Base-by-base conservation (phyloP, 2,888 invertebrate species). In the Dichetophora obliterata region DNA sequence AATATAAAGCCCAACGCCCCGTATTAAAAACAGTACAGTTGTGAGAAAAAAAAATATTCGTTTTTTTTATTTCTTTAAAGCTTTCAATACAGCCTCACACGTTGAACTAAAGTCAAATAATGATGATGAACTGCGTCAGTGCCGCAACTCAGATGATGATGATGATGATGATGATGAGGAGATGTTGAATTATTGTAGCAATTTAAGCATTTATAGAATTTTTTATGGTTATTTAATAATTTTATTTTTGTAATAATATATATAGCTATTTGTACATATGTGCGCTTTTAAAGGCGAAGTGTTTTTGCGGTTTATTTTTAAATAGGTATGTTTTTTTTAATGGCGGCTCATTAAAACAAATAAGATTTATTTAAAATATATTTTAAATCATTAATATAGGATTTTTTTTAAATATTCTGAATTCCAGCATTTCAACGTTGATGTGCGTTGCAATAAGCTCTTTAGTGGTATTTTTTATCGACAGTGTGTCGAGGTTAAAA, bases 121-220 rank as follows among this genome's bases (percentile, higher is more conserved):
- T 59, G 27, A 59, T 16, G 24, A 59, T 59, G 59, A 59, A 59
- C 59, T 59, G 24, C 14, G 59, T 24, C 59, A 27, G 59, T 59
- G 24, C 24, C 24, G 59, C 59, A 59, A 59, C 24, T 27, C 24
- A 27, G n/a, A n/a, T n/a, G n/a, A n/a, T n/a, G n/a, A n/a, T 59
- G 16, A 27, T 59, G 14, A 27, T 59, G 59, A 16, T 59, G 24
- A 24, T 43, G 43, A 11, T 43, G 43, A 43, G 11, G 43, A 43
- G 14, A 43, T 43, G 43, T 43, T 11, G 11, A 43, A 43, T 43
- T 43, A 6, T 43, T 43, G 11, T 43, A 43, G 14, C 14, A 43
- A 11, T 43, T 43, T 2, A 43, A 43, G 43, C 11, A 11, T 59
- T 59, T 59, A 27, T 22, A 27, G 59, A 27, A 27, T 59, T 27